Evolutionary conservation across 2,888 invertebrate species (phyloP).

Genomic region (Dryobota labecula): DNA sequence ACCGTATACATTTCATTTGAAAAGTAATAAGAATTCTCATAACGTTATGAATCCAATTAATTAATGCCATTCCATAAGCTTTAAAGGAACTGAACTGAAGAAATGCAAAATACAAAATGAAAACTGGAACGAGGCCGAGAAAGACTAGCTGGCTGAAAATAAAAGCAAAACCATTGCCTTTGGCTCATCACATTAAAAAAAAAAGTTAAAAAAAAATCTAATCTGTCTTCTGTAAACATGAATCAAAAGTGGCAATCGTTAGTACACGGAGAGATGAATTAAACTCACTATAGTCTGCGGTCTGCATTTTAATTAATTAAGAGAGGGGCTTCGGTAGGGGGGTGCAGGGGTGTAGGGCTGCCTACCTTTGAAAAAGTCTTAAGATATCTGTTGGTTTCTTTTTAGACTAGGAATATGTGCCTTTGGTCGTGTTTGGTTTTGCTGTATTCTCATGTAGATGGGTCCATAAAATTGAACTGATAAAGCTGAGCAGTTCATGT

Average conservation of each 20-base stretch:
- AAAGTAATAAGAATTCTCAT: not conserved
- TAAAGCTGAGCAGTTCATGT: not conserved
- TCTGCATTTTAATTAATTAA: conserved; percentile 90
- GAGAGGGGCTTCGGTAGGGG: conserved; percentile 68
- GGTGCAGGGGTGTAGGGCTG: conserved; percentile 50
- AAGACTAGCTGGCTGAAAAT: conserved; percentile 45
- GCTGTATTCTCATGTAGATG: not conserved
- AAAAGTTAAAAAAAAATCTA: conserved; percentile 38
- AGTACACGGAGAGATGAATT: conserved; percentile 72
- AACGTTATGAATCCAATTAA: conserved; percentile 55
- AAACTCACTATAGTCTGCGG: conserved; percentile 81
- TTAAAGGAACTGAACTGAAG: conserved; percentile 38
- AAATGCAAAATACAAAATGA: conserved; percentile 59
- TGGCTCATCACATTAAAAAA: conserved; percentile 45
- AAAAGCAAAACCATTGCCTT: conserved; percentile 48
- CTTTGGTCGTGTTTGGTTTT: not conserved
- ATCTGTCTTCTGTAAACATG: conserved; percentile 68
- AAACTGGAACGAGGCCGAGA: conserved; percentile 35
- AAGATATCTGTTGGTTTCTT: conserved; percentile 8
- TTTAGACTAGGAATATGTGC: not conserved
- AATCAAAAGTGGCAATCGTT: conserved; percentile 80
- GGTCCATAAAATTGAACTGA: not conserved
- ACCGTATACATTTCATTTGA: not conserved
- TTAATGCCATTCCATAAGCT: conserved; percentile 50
- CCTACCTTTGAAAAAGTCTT: conserved; percentile 7